Percentiles rank a stretch among this genome's conserved stretches.
phyloP scores from a whole-genome alignment of 2,888 invertebrate species.

The Meloe dianella region DNA sequence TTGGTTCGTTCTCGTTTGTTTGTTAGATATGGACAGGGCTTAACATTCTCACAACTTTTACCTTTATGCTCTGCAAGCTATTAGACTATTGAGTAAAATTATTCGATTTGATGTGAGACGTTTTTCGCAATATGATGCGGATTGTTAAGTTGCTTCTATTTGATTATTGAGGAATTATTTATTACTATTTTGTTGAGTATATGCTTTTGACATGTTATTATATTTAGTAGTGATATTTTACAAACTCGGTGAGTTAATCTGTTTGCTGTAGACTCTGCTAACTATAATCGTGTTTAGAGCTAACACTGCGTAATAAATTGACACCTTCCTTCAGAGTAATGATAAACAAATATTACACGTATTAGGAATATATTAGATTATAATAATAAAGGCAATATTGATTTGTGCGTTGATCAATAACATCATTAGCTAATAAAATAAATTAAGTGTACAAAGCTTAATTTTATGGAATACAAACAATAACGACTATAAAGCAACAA shows the following conservation, averaged over 20 bases:
- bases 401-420: conserved; percentile 2
- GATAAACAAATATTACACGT: conserved; percentile 15
- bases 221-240: conserved; percentile 36
- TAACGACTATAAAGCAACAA: neutral
- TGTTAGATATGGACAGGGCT: no score
- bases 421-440: neutral
- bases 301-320: conserved; percentile 25
- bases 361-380: conserved; percentile 18
- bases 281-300: conserved; percentile 20
- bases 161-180: conserved; percentile 40
- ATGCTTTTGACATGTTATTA: conserved; percentile 43
- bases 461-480: neutral
- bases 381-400: conserved; percentile 20
- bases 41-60: no score
- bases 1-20: no score
- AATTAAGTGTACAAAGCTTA: neutral
- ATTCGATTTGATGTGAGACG: neutral
- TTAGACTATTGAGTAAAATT: neutral
- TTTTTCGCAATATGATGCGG: conserved; percentile 3
- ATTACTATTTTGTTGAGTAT: conserved; percentile 35
- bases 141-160: conserved; percentile 37
- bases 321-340: conserved; percentile 16
- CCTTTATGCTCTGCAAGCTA: no score
- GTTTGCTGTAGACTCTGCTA: conserved; percentile 16
- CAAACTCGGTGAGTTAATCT: conserved; percentile 31